phyloP scores from a whole-genome alignment of 2,888 invertebrate genomes.

The Autographa gamma region DNA sequence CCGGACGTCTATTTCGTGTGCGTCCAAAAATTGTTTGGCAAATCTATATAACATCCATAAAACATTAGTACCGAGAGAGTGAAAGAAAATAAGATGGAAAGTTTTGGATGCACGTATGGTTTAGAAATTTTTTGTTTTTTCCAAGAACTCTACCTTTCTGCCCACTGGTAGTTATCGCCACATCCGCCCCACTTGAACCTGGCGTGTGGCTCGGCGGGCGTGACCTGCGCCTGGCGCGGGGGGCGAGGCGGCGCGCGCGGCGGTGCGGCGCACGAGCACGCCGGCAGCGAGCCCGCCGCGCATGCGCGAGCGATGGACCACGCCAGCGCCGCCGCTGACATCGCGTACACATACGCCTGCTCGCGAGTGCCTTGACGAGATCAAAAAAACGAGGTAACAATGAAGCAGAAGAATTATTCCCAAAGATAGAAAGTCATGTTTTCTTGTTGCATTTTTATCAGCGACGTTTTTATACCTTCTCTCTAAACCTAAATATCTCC shows the following conservation, averaged over 20 bases:
- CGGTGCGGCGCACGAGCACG: slow-evolving; percentile 94
- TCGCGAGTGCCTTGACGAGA: slow-evolving; percentile 92
- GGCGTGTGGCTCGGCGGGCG: slow-evolving; percentile 92
- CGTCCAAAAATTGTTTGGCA: slow-evolving; percentile 92
- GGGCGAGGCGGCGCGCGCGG: slow-evolving; percentile 90
- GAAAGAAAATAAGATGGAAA: neutral
- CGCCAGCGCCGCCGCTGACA: slow-evolving; percentile 94
- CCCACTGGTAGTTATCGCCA: slow-evolving; percentile 94
- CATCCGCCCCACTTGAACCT: slow-evolving; percentile 96
- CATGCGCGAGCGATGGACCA: slow-evolving; percentile 94
- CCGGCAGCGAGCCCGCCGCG: slow-evolving; percentile 92
- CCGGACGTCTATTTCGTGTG: slow-evolving; percentile 87
- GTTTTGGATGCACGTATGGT: neutral
- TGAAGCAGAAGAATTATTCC: neutral
- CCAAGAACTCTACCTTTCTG: slow-evolving; percentile 83
- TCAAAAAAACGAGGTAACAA: neutral
- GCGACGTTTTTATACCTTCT: no score
- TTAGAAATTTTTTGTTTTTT: neutral
- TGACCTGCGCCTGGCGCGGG: slow-evolving; percentile 89
- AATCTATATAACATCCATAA: slow-evolving; percentile 80
- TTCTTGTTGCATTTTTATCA: no score
- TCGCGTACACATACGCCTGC: slow-evolving; percentile 95
- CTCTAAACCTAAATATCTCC: no score
- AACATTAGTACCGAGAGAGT: neutral
- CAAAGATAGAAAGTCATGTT: no score